A percentile compares a stretch with the other conserved stretches of the same genome.
These are phyloP conservation scores for Drosophila fungiperda DNA, from an alignment of 2,888 invertebrate genomes.

Conservation along the genomic window DNA sequence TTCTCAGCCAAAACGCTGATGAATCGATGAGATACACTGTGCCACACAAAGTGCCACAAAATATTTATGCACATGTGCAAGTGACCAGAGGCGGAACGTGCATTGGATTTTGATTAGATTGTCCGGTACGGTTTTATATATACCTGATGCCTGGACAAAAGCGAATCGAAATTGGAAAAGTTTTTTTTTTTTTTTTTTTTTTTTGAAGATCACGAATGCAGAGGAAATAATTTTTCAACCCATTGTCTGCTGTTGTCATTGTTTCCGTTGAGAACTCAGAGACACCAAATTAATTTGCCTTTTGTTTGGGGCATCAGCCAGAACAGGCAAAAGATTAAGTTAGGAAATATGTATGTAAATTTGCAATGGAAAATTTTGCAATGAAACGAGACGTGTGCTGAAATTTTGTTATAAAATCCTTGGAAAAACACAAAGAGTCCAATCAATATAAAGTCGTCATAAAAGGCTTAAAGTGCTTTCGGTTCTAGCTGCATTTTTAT, in stretches of 20 bases:
- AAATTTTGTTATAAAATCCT: background rate
- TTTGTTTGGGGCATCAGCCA: background rate
- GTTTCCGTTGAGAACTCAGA: background rate
- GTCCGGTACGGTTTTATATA: conserved; percentile 16
- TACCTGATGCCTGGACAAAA: background rate
- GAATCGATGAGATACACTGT: background rate
- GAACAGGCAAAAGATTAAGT: background rate
- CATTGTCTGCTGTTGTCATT: conserved; percentile 22
- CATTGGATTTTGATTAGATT: conserved; percentile 48
- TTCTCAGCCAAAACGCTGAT: conserved; percentile 34
- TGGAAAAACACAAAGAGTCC: background rate
- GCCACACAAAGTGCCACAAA: conserved; percentile 14
- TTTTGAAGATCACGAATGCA: background rate
- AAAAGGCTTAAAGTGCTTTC: background rate
- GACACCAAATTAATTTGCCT: background rate
- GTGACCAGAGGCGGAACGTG: conserved; percentile 47
- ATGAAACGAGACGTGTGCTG: background rate
- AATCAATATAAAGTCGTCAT: background rate
- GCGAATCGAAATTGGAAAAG: conserved; percentile 8
- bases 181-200: background rate
- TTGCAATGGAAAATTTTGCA: background rate
- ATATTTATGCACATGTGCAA: conserved; percentile 3
- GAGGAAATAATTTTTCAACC: conserved; percentile 11
- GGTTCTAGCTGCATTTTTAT: background rate
- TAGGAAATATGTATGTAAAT: background rate